Evolutionary conservation across 1,140 invertebrate species (phyloP).

Genomic region (Drosophila ercepeae): DNA sequence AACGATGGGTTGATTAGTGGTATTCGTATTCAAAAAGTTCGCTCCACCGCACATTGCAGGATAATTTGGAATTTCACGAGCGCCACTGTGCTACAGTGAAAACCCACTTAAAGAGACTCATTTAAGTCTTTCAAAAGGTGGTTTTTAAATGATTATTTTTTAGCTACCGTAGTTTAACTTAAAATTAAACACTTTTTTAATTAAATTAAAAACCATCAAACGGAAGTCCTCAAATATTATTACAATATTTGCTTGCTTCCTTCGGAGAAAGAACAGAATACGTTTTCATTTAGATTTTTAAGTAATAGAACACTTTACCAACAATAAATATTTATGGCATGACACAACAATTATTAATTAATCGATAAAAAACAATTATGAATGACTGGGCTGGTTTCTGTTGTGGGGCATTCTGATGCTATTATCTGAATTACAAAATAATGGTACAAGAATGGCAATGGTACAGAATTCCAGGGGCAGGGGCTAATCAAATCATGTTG

Average conservation of each 20-base stretch:
- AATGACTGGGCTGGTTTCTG: constrained; percentile 66
- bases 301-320: constrained; percentile 77
- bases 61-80: constrained; percentile 12
- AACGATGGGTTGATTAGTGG: constrained; percentile 8
- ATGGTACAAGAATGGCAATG: constrained; percentile 19
- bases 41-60: neutral
- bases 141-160: neutral
- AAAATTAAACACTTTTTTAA: constrained; percentile 21
- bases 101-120: neutral
- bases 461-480: constrained; percentile 4
- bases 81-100: neutral
- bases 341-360: constrained; percentile 82
- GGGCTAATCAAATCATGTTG: constrained; percentile 8
- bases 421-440: constrained; percentile 18
- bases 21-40: neutral
- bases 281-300: constrained; percentile 63
- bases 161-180: constrained; percentile 4
- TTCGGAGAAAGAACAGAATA: constrained; percentile 29
- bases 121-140: too few species aligned
- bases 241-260: constrained; percentile 2
- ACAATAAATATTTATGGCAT: constrained; percentile 82
- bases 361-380: constrained; percentile 75
- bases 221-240: constrained; percentile 3
- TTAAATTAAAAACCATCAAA: constrained; percentile 38
- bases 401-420: constrained; percentile 39